phyloP scores from a whole-genome alignment of 2,888 invertebrate species.

The Cephus runcator region DNA sequence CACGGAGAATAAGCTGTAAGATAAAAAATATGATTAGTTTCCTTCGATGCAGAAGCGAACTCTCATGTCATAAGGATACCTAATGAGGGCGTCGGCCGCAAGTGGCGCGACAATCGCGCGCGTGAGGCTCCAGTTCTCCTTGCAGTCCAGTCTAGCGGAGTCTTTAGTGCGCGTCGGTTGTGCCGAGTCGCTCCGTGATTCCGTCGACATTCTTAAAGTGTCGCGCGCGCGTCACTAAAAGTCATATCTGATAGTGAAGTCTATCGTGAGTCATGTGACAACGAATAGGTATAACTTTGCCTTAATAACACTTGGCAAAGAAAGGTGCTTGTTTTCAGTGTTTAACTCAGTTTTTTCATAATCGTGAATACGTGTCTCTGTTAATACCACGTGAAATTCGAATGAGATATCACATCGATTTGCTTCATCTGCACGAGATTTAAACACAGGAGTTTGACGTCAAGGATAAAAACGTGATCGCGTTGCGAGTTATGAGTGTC shows the following conservation, averaged over 20 bases:
- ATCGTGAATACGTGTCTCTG: neutral
- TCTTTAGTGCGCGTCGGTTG: constrained; percentile 44
- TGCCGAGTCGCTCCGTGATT: constrained; percentile 3
- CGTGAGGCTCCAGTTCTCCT: constrained; percentile 40
- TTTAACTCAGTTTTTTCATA: neutral
- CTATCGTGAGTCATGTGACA: constrained; percentile 15
- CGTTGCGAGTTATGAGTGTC: neutral
- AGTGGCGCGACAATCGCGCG: constrained; percentile 48
- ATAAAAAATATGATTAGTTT: neutral
- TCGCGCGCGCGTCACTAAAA: constrained; percentile 2
- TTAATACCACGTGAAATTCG: neutral
- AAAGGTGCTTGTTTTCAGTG: neutral
- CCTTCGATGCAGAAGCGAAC: neutral
- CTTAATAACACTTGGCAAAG: neutral
- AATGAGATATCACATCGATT: neutral
- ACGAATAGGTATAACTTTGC: neutral
- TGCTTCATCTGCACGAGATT: neutral
- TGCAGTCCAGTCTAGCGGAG: constrained; percentile 55
- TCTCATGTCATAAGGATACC: neutral
- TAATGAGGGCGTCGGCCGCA: constrained; percentile 30
- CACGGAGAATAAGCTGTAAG: neutral
- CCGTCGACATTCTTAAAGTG: neutral
- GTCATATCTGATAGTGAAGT: constrained; percentile 1
- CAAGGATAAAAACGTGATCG: neutral
- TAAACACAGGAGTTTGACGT: neutral